These are phyloP conservation scores for Tenthredo mesomela DNA, from an alignment of 2,888 invertebrate species.

Conservation along the genomic window DNA sequence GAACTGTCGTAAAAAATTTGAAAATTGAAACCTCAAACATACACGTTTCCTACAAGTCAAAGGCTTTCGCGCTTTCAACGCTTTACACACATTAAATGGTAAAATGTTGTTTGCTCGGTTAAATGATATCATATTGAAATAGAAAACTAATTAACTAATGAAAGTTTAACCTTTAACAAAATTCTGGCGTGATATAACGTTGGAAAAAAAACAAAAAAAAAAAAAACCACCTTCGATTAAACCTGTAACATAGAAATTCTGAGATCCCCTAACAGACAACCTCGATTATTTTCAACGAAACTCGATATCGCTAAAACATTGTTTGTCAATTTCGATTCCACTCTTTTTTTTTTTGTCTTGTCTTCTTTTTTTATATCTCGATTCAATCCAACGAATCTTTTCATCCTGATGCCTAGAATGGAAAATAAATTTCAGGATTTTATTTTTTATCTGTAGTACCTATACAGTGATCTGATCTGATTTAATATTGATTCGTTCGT, in stretches of 20 bases:
- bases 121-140: neutral
- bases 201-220: neutral
- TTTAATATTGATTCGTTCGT: neutral
- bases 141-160: neutral
- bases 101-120: neutral
- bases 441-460: neutral
- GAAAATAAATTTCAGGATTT: neutral
- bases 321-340: neutral
- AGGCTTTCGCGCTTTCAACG: neutral
- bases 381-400: neutral
- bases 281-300: constrained; percentile 8
- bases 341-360: neutral
- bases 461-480: neutral
- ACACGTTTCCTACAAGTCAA: neutral
- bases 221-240: neutral
- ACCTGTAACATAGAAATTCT: neutral
- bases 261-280: neutral
- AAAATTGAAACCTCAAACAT: neutral
- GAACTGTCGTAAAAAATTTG: neutral
- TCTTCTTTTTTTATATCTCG: neutral
- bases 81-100: neutral
- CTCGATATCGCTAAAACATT: constrained; percentile 16
- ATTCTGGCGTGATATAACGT: neutral
- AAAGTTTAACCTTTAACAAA: neutral
- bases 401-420: neutral